Conservation (phyloP, 2,113 vertebrate genomes). For the Calidris pygmaea region DNA sequence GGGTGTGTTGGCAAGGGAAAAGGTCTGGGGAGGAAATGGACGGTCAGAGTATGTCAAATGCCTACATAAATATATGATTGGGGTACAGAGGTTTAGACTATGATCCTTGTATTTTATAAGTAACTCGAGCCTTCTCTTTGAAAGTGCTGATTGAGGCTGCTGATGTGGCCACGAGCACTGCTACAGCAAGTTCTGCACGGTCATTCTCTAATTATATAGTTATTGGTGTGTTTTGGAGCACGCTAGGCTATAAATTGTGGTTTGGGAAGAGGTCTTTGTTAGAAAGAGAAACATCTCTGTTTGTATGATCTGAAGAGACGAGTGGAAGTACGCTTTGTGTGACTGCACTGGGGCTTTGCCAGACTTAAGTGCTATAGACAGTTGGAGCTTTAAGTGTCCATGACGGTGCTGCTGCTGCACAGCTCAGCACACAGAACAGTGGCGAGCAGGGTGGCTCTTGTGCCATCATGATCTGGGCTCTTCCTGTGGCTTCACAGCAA, state of each 20-base stretch:
- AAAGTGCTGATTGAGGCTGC: neutral
- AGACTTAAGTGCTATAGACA: neutral
- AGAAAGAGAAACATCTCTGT: neutral
- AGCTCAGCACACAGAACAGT: rapidly evolving
- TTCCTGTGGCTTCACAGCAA: neutral
- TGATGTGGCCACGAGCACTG: neutral
- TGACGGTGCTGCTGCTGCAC: rapidly evolving
- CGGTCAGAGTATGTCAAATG: neutral
- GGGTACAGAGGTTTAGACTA: neutral
- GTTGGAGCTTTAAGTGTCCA: neutral
- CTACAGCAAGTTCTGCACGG: neutral
- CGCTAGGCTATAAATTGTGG: neutral
- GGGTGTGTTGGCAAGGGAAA: neutral
- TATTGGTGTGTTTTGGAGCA: neutral
- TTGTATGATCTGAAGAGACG: neutral
- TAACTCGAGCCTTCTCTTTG: neutral
- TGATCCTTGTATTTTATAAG: neutral
- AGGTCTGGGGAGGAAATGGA: neutral
- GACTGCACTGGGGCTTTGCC: neutral
- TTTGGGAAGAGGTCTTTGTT: neutral
- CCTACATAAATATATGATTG: neutral
- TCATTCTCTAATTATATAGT: neutral
- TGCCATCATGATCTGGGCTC: neutral
- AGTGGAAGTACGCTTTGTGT: neutral
- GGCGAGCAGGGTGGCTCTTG: too few relatives aligned